Evolutionary conservation across 92 coral and sea anemone species (phyloP).

Genomic region (Heteractis magnifica): DNA sequence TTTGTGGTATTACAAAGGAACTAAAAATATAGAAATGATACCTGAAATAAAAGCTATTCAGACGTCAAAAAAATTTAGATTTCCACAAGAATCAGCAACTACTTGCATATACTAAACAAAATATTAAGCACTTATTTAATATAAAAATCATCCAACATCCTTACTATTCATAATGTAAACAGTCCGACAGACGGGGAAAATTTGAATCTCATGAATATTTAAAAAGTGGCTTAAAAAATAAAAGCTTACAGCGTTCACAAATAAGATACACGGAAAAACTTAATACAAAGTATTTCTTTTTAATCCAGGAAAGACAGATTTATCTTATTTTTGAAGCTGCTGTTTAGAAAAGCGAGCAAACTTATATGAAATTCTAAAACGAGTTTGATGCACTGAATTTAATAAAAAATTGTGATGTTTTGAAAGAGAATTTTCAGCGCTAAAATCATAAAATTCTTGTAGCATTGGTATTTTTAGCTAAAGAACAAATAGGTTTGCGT

Average conservation of each 20-base stretch:
- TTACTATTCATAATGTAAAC: neutral
- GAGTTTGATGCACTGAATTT: too few relatives aligned
- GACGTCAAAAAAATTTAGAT: neutral
- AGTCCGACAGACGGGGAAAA: neutral
- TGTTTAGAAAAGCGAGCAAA: too few relatives aligned
- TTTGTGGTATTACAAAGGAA: neutral
- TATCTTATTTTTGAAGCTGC: too few relatives aligned
- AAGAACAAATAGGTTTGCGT: neutral
- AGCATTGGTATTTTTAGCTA: neutral
- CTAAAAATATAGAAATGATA: neutral
- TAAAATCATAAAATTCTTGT: too few relatives aligned
- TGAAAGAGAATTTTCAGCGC: too few relatives aligned
- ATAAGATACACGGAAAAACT: neutral
- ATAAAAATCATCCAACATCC: neutral
- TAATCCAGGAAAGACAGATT: too few relatives aligned
- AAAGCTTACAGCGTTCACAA: neutral
- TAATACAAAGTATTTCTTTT: neutral
- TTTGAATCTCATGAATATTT: neutral
- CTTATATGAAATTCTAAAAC: too few relatives aligned
- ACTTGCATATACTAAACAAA: neutral
- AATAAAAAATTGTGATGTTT: too few relatives aligned
- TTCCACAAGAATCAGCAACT: neutral
- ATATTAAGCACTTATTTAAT: neutral
- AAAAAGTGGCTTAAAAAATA: neutral
- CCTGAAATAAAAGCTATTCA: neutral